phyloP scores from a whole-genome alignment of 2,888 invertebrate genomes.

The Drosophila histrio region DNA sequence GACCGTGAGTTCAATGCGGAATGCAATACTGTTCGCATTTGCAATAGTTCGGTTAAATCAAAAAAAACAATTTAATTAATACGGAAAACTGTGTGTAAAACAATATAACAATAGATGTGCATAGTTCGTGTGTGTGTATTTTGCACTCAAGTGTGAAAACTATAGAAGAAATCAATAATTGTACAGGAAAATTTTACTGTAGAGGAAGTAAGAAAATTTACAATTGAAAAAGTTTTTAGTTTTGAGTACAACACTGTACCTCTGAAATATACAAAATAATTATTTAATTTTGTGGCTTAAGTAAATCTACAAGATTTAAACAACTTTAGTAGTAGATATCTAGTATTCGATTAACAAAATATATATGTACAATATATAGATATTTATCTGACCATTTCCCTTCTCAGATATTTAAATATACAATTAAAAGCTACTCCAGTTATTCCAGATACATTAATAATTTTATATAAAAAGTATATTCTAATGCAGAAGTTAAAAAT shows the following conservation, averaged over 20 bases:
- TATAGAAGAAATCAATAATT: background rate
- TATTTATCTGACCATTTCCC: too few relatives aligned
- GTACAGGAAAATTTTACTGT: too few relatives aligned
- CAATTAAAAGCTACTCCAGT: too few relatives aligned
- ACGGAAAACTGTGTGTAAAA: background rate
- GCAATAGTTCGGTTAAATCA: background rate
- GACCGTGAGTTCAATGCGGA: slow-evolving; percentile 53
- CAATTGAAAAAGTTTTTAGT: background rate
- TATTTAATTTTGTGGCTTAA: too few relatives aligned
- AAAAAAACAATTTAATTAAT: slow-evolving; percentile 11
- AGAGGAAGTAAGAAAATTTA: background rate
- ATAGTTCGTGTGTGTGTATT: background rate
- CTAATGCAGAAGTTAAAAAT: background rate
- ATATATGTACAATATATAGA: too few relatives aligned
- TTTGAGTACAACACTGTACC: background rate
- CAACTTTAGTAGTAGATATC: too few relatives aligned
- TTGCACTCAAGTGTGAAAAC: slow-evolving; percentile 1
- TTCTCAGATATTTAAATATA: too few relatives aligned
- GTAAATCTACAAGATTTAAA: too few relatives aligned
- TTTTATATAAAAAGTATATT: too few relatives aligned
- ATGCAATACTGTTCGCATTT: slow-evolving; percentile 34
- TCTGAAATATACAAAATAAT: background rate
- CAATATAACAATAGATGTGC: background rate
- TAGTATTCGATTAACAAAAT: too few relatives aligned
- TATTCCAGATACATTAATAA: background rate